These are phyloP conservation scores for Hylaea fasciaria DNA, from an alignment of 2,888 invertebrate species.

Conservation along the genomic window DNA sequence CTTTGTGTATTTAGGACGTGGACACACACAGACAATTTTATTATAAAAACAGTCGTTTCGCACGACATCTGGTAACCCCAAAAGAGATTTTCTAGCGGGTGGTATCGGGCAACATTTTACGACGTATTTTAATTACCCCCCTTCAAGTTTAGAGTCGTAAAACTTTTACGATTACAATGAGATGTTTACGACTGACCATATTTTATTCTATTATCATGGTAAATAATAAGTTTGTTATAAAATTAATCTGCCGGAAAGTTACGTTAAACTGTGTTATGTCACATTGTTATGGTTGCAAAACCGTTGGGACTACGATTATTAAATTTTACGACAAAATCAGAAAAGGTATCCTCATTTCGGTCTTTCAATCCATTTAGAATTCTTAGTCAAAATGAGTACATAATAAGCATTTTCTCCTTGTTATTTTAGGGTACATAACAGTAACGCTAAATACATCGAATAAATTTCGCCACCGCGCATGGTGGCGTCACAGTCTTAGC, in stretches of 20 bases:
- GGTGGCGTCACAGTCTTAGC: too few species aligned
- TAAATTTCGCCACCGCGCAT: too few species aligned
- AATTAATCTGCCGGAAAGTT: slow-evolving; percentile 48
- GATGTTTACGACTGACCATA: slow-evolving; percentile 69
- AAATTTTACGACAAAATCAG: slow-evolving; percentile 29
- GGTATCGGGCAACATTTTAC: slow-evolving; percentile 62
- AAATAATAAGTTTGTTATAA: slow-evolving; percentile 48
- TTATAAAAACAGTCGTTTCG: slow-evolving; percentile 26
- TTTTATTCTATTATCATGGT: slow-evolving; percentile 69
- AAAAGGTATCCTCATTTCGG: too few species aligned
- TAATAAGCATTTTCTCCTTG: too few species aligned
- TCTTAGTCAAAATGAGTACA: too few species aligned
- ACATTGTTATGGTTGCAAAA: slow-evolving; percentile 26
- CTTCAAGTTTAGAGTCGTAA: slow-evolving; percentile 67
- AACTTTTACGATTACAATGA: slow-evolving; percentile 64
- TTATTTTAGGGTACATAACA: too few species aligned
- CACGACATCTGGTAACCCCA: slow-evolving; percentile 43
- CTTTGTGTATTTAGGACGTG: slow-evolving; percentile 28
- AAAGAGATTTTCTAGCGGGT: slow-evolving; percentile 52
- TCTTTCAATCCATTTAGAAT: too few species aligned
- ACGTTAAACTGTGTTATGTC: slow-evolving; percentile 29
- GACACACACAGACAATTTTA: slow-evolving; percentile 24
- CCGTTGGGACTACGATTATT: slow-evolving; percentile 19
- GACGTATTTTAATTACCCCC: slow-evolving; percentile 62
- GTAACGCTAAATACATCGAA: too few species aligned